Percentiles rank a stretch among this genome's conserved stretches.
Conservation (phyloP, 2,888 invertebrate species). For the Mylabris sibirica region DNA sequence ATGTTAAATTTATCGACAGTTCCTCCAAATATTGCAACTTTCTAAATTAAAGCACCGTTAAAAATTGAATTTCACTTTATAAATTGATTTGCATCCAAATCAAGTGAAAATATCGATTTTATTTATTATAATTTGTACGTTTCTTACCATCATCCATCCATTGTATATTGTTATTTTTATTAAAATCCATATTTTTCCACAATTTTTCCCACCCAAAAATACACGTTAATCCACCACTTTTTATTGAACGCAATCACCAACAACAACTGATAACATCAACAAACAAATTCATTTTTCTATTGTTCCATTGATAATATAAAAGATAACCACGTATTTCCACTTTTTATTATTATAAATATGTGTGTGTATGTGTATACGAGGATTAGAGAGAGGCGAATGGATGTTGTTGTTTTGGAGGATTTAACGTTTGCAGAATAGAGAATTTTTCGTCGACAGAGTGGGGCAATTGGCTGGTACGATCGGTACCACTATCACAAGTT, state of each 20-base stretch:
- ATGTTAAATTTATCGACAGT: no score
- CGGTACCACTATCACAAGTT: constrained; percentile 37
- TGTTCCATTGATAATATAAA: neutral
- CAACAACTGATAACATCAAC: neutral
- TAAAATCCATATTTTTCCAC: constrained; percentile 16
- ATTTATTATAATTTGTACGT: neutral
- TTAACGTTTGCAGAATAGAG: constrained; percentile 16
- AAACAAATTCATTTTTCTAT: neutral
- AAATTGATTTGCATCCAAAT: neutral
- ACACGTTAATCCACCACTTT: no score
- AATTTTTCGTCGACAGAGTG: constrained; percentile 28
- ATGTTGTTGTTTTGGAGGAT: neutral
- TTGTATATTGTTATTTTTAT: constrained; percentile 33
- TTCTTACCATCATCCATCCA: constrained; percentile 36
- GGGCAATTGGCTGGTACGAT: constrained; percentile 41
- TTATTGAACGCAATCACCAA: neutral
- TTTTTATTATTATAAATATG: no score
- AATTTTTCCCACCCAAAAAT: no score
- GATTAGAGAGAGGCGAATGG: constrained; percentile 8
- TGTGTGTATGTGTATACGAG: neutral
- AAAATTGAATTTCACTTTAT: neutral
- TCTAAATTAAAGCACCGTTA: neutral
- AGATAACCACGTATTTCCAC: neutral
- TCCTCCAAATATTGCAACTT: neutral
- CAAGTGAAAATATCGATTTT: neutral